Evolutionary conservation across 1,140 invertebrate species (phyloP).

Genomic region (Drosophila neocordata): DNA sequence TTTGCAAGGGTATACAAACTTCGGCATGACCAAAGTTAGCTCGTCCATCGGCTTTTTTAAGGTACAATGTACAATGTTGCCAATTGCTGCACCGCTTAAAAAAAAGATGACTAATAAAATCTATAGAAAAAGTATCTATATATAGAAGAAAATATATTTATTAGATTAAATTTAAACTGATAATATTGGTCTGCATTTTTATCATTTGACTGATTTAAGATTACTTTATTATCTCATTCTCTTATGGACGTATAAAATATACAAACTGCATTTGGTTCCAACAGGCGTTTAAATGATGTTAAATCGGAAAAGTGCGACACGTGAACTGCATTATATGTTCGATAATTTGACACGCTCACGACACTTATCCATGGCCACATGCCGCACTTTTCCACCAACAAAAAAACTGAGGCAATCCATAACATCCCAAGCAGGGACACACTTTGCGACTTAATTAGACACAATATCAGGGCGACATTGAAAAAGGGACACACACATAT

Average conservation of each 20-base stretch:
- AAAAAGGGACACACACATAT: too few species aligned
- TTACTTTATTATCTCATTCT: background rate
- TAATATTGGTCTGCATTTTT: background rate
- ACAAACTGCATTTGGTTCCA: background rate
- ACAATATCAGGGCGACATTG: conserved; percentile 49
- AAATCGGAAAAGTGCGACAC: conserved; percentile 46
- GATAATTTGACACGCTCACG: conserved; percentile 76
- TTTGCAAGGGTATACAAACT: too few species aligned
- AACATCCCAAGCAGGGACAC: conserved; percentile 58
- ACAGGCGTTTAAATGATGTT: background rate
- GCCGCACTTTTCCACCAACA: conserved; percentile 39
- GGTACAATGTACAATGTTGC: too few species aligned
- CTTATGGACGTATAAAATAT: background rate
- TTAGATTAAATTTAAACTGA: background rate
- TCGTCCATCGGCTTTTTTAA: too few species aligned
- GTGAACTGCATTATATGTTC: conserved; percentile 72
- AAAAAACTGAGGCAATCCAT: conserved; percentile 6
- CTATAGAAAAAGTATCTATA: too few species aligned
- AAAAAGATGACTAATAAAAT: too few species aligned
- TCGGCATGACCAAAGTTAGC: too few species aligned
- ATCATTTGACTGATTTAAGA: background rate
- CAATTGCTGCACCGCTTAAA: too few species aligned
- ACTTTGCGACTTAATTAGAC: conserved; percentile 78
- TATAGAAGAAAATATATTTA: background rate
- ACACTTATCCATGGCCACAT: conserved; percentile 46